Percentiles rank a stretch among this genome's conserved stretches.
These are phyloP conservation scores for Amblyornis subalaris DNA, from an alignment of 2,113 vertebrate genomes.

Conservation along the genomic window DNA sequence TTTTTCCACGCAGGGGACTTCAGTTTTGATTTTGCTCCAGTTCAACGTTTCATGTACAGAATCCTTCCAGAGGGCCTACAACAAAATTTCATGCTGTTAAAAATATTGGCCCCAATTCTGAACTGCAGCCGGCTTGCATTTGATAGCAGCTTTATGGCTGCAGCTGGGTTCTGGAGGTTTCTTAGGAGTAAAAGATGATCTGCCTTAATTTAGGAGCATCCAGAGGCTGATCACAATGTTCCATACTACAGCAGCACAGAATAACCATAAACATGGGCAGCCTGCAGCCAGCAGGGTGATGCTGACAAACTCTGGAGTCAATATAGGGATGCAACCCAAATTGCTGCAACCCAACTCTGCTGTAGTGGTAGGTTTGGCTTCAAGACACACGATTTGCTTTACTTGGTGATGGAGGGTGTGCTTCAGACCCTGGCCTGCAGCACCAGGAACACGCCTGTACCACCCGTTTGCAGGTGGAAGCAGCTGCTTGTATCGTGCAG, in stretches of 20 bases:
- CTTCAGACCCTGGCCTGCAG: neutral
- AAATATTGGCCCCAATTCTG: neutral
- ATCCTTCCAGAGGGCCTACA: slow-evolving; percentile 2
- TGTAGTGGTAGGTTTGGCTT: neutral
- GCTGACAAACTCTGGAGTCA: neutral
- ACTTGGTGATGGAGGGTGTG: neutral
- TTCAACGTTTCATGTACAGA: neutral
- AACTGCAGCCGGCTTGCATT: neutral
- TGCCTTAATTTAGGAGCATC: slow-evolving; percentile 4
- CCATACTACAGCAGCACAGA: neutral
- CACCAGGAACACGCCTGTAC: neutral
- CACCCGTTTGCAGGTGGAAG: neutral
- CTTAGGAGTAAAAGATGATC: neutral
- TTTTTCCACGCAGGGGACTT: neutral
- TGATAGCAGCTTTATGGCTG: slow-evolving; percentile 5
- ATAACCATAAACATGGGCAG: neutral
- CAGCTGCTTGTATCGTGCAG: neutral
- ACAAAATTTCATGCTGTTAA: slow-evolving; percentile 18
- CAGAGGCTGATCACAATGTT: neutral
- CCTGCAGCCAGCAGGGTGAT: neutral
- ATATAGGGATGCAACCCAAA: neutral
- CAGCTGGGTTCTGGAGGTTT: slow-evolving; percentile 16
- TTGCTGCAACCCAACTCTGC: neutral
- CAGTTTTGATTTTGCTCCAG: neutral
- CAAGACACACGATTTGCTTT: neutral